Evolutionary conservation across 2,113 vertebrate genomes (phyloP).

Genomic region (Daubentonia madagascariensis): DNA sequence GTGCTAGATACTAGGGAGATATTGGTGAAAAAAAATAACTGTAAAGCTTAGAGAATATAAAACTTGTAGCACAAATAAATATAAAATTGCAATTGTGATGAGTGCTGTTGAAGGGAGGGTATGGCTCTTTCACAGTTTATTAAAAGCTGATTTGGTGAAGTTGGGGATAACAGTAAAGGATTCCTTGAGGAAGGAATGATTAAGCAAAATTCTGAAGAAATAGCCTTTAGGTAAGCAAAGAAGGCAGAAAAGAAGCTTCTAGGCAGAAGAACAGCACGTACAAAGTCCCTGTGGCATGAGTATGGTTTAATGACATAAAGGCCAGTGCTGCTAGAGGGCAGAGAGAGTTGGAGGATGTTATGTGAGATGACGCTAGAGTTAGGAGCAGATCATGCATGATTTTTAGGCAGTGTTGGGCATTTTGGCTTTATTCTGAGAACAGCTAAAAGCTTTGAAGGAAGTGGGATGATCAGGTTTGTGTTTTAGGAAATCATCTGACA

Average conservation of each 20-base stretch:
- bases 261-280: not conserved
- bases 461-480: not conserved
- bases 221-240: slow-evolving; percentile 12
- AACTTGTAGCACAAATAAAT: not conserved
- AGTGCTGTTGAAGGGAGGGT: not conserved
- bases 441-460: not conserved
- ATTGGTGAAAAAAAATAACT: not conserved
- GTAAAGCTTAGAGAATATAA: not conserved
- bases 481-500: not conserved
- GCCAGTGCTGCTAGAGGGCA: not conserved
- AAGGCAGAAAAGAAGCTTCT: not conserved
- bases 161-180: not conserved
- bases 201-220: slow-evolving; percentile 14
- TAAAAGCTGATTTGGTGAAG: slow-evolving; percentile 15
- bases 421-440: not conserved
- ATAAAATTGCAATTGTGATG: not conserved
- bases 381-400: not conserved
- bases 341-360: not conserved
- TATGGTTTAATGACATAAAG: not conserved
- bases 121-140: not conserved
- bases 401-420: not conserved
- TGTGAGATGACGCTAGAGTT: not conserved
- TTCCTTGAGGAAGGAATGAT: not conserved
- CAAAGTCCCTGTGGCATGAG: not conserved
- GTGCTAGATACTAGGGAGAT: not conserved